Evolutionary conservation across 1,140 invertebrate genomes (phyloP).

Genomic region (Leucophenga varia): DNA sequence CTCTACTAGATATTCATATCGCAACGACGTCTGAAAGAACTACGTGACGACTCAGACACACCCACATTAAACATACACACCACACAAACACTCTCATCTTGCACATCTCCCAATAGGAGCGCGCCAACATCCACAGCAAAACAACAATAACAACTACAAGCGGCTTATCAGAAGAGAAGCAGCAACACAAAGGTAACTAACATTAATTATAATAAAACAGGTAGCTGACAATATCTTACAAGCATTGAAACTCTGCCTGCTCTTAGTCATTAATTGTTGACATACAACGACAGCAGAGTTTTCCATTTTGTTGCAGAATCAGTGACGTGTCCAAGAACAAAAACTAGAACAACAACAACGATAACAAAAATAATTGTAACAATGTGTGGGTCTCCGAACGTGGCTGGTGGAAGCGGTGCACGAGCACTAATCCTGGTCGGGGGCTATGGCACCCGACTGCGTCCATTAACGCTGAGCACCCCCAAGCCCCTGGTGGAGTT

Average conservation of each 20-base stretch:
- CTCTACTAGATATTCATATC: background rate
- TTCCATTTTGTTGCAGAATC: no score
- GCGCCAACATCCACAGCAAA: constrained; percentile 13
- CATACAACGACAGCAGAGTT: no score
- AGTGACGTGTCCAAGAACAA: no score
- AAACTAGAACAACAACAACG: no score
- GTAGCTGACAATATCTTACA: no score
- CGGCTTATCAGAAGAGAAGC: constrained; percentile 36
- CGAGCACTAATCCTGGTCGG: constrained; percentile 97
- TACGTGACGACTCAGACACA: no score
- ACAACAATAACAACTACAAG: constrained; percentile 11
- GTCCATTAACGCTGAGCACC: constrained; percentile 92
- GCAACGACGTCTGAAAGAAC: no score
- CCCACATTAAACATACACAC: no score
- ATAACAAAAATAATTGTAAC: no score
- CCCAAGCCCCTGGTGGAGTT: constrained; percentile 99
- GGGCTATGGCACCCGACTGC: constrained; percentile 94
- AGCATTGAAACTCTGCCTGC: no score
- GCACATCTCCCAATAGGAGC: constrained; percentile 18
- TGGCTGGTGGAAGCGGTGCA: constrained; percentile 60
- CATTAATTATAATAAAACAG: constrained; percentile 17
- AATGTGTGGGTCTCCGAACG: constrained; percentile 43
- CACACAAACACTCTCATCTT: constrained; percentile 3
- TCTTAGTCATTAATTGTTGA: no score
- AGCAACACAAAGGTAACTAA: constrained; percentile 18